phyloP scores from a whole-genome alignment of 1,140 invertebrate genomes.

The Protaetia brevitarsis region DNA sequence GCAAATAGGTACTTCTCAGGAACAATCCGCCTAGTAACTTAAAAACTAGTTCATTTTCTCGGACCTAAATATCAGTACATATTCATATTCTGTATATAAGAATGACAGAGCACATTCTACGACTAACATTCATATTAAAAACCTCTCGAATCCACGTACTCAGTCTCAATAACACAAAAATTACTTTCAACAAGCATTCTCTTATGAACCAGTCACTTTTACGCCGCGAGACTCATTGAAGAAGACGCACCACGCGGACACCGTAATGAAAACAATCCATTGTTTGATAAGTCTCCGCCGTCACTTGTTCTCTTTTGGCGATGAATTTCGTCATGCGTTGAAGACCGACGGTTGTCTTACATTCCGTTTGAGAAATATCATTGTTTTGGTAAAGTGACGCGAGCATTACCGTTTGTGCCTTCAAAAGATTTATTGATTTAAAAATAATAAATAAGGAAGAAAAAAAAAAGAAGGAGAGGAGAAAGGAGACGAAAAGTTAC shows the following conservation, averaged over 20 bases:
- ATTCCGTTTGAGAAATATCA: not conserved
- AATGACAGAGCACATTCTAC: not conserved
- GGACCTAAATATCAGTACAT: too few relatives aligned
- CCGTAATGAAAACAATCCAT: not conserved
- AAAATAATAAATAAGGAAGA: conserved; percentile 19
- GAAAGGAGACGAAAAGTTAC: conserved; percentile 15
- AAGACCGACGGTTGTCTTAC: not conserved
- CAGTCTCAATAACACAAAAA: not conserved
- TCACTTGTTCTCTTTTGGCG: not conserved
- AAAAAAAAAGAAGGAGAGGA: conserved; percentile 4
- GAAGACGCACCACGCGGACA: not conserved
- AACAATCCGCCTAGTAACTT: too few relatives aligned
- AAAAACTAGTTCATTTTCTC: too few relatives aligned
- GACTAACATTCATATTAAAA: not conserved
- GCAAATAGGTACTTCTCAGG: too few relatives aligned
- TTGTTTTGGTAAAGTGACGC: conserved; percentile 8
- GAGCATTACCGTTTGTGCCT: conserved; percentile 1
- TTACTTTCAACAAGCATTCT: not conserved
- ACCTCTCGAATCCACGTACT: not conserved
- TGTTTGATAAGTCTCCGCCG: not conserved
- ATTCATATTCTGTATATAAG: not conserved
- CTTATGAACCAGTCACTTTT: not conserved
- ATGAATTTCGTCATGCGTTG: not conserved
- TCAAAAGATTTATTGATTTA: conserved; percentile 17
- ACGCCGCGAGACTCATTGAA: not conserved